Base-by-base conservation (phyloP, 2,797 vertebrate species). In the Aulostomus chinensis region DNA sequence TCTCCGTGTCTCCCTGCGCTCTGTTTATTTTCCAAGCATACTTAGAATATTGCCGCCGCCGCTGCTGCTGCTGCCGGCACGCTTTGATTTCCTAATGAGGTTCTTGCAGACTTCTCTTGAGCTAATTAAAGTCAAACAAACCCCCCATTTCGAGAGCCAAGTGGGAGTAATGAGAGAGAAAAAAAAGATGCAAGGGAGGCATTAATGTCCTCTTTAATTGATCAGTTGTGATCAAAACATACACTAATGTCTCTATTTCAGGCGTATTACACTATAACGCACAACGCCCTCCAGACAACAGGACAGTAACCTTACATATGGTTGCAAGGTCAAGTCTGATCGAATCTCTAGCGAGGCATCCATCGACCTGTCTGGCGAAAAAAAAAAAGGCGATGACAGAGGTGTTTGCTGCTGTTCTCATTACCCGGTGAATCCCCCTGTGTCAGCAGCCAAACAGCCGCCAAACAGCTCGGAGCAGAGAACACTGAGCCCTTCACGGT, bases 51-150 rank as follows among this genome's bases (percentile, higher is more conserved):
- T 58, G 58, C 72, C 67, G 48, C 68, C 20, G 25, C 68, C 37
- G 54, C 64, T 36, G 5, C 9, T 15, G 10, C n/a, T n/a, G 46
- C 64, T 34, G 17, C 55, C 4, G 34, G 40, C 50, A 39, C 40
- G 29, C 77, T 80, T 69, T 78, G 69, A 80, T 80, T 80, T 82
- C 73, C 59, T 77, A 84, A 87, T 81, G 77, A 86, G 78, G 57
- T 50, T 79, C 73, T 56, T 28, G 49, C 54, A 68, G 53, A 64
- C 39, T 60, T 66, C 62, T 54, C 29, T 4, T 14, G 52, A 36
- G 66, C 80, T 83, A 86, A 88, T 87, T 85, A 83, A 81, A 83
- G 73, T 77, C 71, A 80, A 84, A 84, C 77, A 80, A 77, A 88
- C 73, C 58, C 75, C 69, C 68, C 21, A 21, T 68, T 80, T 79